phyloP scores from a whole-genome alignment of 2,888 invertebrate species.

The Noctua janthina region DNA sequence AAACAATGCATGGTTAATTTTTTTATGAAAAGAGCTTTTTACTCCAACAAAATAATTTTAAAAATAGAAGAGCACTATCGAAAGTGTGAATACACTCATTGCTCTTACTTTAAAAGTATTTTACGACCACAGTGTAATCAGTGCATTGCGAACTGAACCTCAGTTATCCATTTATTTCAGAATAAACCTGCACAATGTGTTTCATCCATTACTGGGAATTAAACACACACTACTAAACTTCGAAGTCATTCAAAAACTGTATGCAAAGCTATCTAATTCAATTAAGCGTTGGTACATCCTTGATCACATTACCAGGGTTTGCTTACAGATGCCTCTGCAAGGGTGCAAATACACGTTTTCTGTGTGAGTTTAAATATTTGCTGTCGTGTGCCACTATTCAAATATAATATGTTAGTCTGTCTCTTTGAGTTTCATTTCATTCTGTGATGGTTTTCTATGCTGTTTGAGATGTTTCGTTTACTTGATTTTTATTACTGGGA shows the following conservation, averaged over 20 bases:
- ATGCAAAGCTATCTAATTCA: constrained; percentile 62
- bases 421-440: constrained; percentile 73
- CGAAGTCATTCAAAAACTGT: constrained; percentile 45
- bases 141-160: constrained; percentile 9
- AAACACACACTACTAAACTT: constrained; percentile 16
- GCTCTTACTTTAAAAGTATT: constrained; percentile 15
- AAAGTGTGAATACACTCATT: constrained; percentile 20
- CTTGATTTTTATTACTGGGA: constrained; percentile 64
- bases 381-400: constrained; percentile 79
- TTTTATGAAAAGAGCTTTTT: not conserved
- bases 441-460: constrained; percentile 71
- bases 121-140: constrained; percentile 13
- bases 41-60: not conserved
- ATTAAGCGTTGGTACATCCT: constrained; percentile 66
- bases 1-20: not conserved
- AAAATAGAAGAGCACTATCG: not conserved
- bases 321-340: constrained; percentile 70
- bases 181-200: constrained; percentile 18
- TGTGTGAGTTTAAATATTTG: constrained; percentile 84
- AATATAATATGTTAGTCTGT: constrained; percentile 80
- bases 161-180: constrained; percentile 11
- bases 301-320: constrained; percentile 79
- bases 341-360: constrained; percentile 79
- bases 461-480: constrained; percentile 69
- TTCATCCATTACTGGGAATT: constrained; percentile 20